Evolutionary conservation across 30 jellyfish, hydroid and myxozoan species (phyloP), one percentile per base, ranked within the genome.

Genomic region (Aurelia aurita complex sp. Pacific): DNA sequence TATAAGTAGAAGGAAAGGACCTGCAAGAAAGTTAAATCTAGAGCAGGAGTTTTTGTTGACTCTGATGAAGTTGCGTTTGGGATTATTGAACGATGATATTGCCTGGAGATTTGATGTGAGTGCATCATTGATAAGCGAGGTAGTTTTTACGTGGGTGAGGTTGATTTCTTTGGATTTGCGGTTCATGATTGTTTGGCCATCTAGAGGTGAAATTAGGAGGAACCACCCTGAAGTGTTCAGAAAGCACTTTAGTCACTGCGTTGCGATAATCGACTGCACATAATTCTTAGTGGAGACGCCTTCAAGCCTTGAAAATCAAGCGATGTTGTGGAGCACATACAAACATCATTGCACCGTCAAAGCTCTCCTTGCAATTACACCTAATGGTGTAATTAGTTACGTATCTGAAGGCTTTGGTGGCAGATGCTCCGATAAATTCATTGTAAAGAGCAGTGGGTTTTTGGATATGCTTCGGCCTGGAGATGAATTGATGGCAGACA

Each of bases 211-310:
- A 32, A 72, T 72, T 11, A 72, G 5, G 17, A 42, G 72, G 35
- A 72, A 34, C 70, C 70, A n/a, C 6, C 70, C 70, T 32, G 82
- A 72, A 12, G 69, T 42, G 3, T 72, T 72, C 69, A 34, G 18
- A 9, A 34, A 42, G 32, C 68, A 32, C 33, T 72, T 13, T 42
- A 17, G 23, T 17, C 32, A 72, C 16, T 34, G 70, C 43, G 19
- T 17, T 2, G 6, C 38, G 4, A 72, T 72, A 72, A 72, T 72
- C 10, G 82, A 72, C 16, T 72, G 82, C 69, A 72, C 82, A 51
- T 77, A 72, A 34, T 13, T 72, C 4, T 72, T 72, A 13, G 43
- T 14, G 18, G 69, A 72, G 43, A 72, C 82, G 5, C 82, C 82
- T n/a, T 32, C 16, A 13, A 32, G 72, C 15, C 82, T 36, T 36